phyloP scores from a whole-genome alignment of 2,113 vertebrate genomes.

The Tychaedon coryphoeus region DNA sequence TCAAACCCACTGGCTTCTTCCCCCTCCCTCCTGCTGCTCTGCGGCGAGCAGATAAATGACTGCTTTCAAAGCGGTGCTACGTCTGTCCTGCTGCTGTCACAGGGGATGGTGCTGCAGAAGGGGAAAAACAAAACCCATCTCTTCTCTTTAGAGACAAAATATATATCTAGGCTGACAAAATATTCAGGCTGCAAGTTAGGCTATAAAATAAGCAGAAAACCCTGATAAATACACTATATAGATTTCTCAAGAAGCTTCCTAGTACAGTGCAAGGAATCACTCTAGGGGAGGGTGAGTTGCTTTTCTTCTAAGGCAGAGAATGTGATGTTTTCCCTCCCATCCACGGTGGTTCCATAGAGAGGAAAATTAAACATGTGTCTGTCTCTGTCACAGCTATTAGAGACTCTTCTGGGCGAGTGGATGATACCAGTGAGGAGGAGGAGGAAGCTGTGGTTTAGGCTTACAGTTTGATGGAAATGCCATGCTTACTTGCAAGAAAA shows the following conservation, averaged over 20 bases:
- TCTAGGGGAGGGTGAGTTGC: not conserved
- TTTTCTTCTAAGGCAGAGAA: not conserved
- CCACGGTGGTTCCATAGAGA: not conserved
- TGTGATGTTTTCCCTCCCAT: not conserved
- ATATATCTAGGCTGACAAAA: constrained; percentile 8
- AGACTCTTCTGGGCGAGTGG: not conserved
- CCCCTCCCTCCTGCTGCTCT: constrained; percentile 13
- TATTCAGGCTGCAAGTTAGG: constrained; percentile 4
- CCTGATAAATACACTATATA: not conserved
- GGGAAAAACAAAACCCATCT: constrained; percentile 14
- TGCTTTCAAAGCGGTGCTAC: constrained; percentile 2
- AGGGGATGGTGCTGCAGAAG: not conserved
- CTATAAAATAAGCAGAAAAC: constrained; percentile 11
- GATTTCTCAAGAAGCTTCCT: not conserved
- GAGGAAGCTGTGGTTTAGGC: not conserved
- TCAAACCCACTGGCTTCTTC: constrained; percentile 1
- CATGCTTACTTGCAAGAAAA: not conserved
- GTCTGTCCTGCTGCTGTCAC: not conserved
- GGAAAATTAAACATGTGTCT: not conserved
- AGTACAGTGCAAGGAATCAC: not conserved
- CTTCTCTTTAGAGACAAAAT: constrained; percentile 2
- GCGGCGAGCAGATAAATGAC: constrained; percentile 30
- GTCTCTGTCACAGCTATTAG: not conserved
- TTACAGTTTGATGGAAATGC: not conserved
- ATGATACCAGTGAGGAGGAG: not conserved